Evolutionary conservation across 2,888 invertebrate genomes (phyloP).

Genomic region (Cartodere bifasciata): DNA sequence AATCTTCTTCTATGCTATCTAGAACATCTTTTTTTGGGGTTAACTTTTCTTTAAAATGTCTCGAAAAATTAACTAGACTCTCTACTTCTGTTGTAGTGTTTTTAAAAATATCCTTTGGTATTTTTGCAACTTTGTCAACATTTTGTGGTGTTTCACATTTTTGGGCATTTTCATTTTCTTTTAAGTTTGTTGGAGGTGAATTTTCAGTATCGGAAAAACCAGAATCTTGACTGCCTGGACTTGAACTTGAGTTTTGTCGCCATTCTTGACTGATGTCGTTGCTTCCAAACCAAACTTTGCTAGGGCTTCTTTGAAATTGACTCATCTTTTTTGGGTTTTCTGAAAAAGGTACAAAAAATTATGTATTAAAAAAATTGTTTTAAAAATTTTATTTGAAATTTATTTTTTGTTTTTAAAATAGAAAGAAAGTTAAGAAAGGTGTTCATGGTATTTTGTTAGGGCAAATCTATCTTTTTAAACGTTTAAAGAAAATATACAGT

Average conservation of each 20-base stretch:
- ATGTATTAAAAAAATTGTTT: no score
- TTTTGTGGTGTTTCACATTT: conserved; percentile 27
- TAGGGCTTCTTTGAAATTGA: conserved; percentile 52
- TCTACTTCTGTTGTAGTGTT: conserved; percentile 16
- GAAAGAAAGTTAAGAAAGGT: no score
- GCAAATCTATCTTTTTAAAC: no score
- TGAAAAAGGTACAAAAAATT: no score
- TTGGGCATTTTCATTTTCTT: conserved; percentile 36
- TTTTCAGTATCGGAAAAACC: conserved; percentile 70
- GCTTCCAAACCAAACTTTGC: conserved; percentile 55
- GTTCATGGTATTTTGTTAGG: no score
- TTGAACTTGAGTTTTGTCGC: conserved; percentile 42
- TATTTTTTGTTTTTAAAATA: no score
- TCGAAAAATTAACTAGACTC: conserved; percentile 21
- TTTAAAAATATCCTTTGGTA: conserved; percentile 27
- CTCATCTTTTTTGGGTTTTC: no score
- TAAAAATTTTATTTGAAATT: no score
- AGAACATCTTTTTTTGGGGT: conserved; percentile 24
- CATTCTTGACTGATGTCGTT: conserved; percentile 23
- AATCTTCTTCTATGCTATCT: conserved; percentile 6
- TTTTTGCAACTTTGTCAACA: conserved; percentile 11
- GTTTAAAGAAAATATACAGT: no score
- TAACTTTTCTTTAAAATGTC: conserved; percentile 35
- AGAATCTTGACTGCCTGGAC: conserved; percentile 67
- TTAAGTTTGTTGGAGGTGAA: conserved; percentile 37